Conservation (phyloP, 1,140 invertebrate species). For the Daktulosphaira vitifoliae region DNA sequence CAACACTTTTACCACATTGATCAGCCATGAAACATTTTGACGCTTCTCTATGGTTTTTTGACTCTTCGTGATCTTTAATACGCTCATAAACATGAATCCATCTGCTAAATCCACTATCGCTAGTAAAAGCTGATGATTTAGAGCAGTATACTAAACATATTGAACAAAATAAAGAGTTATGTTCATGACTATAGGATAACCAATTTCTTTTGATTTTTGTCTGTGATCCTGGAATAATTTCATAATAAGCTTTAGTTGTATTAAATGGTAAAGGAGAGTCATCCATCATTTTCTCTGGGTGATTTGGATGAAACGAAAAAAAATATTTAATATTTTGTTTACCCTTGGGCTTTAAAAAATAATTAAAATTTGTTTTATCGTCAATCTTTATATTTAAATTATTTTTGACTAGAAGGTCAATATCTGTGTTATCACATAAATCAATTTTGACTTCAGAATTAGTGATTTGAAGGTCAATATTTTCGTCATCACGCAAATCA, state of each 20-base stretch:
- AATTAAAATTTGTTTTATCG: too few species aligned
- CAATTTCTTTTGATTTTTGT: slow-evolving; percentile 5
- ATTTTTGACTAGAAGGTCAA: too few species aligned
- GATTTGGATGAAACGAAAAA: too few species aligned
- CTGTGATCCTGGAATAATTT: background rate
- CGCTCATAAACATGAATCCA: background rate
- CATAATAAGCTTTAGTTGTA: background rate
- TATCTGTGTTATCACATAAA: too few species aligned
- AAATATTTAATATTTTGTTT: too few species aligned
- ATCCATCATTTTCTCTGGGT: too few species aligned
- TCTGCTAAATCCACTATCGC: background rate
- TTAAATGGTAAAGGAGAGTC: too few species aligned
- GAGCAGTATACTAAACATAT: background rate
- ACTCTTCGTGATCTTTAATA: slow-evolving; percentile 9
- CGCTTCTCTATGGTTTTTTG: background rate
- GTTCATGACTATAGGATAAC: background rate
- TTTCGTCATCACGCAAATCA: too few species aligned
- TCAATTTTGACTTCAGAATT: too few species aligned
- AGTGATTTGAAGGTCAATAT: too few species aligned
- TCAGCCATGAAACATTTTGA: background rate
- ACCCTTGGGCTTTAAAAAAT: too few species aligned
- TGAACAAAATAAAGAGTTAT: background rate
- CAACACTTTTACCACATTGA: slow-evolving; percentile 5
- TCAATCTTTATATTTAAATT: too few species aligned
- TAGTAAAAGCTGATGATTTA: background rate